These are phyloP conservation scores for Unio pictorum DNA, from an alignment of 2,888 invertebrate genomes.

Conservation along the genomic window DNA sequence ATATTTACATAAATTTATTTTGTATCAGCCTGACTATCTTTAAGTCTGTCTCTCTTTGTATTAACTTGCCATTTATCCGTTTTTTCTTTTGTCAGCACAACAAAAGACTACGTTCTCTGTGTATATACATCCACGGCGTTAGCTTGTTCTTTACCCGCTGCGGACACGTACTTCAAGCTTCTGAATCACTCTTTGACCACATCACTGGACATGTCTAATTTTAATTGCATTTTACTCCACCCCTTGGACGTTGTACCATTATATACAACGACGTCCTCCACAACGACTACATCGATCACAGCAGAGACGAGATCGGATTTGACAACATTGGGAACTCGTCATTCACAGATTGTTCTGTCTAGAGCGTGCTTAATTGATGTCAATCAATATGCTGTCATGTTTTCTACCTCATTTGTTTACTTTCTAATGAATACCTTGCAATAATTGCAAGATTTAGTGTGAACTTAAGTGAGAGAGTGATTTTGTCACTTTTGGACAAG, in stretches of 20 bases:
- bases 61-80: too few species aligned
- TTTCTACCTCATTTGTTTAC: too few species aligned
- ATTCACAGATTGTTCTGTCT: too few species aligned
- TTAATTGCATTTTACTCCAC: slow-evolving; percentile 35
- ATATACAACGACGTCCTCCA: slow-evolving; percentile 40
- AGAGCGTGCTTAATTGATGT: too few species aligned
- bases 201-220: slow-evolving; percentile 20
- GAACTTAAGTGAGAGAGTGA: too few species aligned
- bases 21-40: too few species aligned
- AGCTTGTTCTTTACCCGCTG: slow-evolving; percentile 56
- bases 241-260: slow-evolving; percentile 47
- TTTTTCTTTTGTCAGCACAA: slow-evolving; percentile 32
- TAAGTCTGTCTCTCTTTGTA: too few species aligned
- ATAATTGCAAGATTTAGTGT: too few species aligned
- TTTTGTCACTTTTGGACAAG: too few species aligned
- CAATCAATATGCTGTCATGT: too few species aligned
- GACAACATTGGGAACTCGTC: not conserved
- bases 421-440: too few species aligned
- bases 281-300: slow-evolving; percentile 13
- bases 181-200: slow-evolving; percentile 45
- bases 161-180: slow-evolving; percentile 52
- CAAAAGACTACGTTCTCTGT: slow-evolving; percentile 56
- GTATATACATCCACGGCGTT: slow-evolving; percentile 55
- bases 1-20: too few species aligned
- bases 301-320: not conserved